Percentiles rank a stretch among this genome's conserved stretches.
phyloP scores from a whole-genome alignment of 2,113 vertebrate species.

The Bubalus kerabau region DNA sequence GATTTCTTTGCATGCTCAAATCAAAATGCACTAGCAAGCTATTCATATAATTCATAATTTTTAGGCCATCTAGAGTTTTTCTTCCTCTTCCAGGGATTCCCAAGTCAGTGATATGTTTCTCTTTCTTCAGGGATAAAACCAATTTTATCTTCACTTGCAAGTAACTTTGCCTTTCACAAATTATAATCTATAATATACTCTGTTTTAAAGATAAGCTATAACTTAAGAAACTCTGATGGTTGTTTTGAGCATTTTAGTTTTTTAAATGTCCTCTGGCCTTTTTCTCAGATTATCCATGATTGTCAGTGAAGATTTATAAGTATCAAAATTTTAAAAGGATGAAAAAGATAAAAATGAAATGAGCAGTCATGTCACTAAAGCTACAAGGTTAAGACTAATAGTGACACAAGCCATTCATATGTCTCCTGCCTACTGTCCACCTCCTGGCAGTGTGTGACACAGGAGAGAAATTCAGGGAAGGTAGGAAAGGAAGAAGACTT shows the following conservation, averaged over 20 bases:
- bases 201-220: neutral
- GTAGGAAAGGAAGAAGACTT: neutral
- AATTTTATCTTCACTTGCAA: neutral
- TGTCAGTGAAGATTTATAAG: neutral
- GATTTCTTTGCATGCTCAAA: neutral
- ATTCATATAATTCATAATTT: neutral
- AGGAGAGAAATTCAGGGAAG: neutral
- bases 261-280: neutral
- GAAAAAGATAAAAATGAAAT: neutral
- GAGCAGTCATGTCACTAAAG: neutral
- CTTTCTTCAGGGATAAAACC: neutral
- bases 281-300: neutral
- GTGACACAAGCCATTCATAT: neutral
- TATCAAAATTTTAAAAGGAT: neutral
- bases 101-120: neutral
- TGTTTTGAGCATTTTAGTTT: neutral
- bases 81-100: neutral
- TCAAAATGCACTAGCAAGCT: neutral
- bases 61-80: neutral
- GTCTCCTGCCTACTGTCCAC: neutral
- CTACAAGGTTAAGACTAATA: neutral
- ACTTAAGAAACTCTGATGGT: neutral
- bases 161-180: neutral
- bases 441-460: accelerated
- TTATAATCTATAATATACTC: neutral